A percentile compares a stretch with the other conserved stretches of the same genome.
These are phyloP conservation scores for Macaria notata DNA, from an alignment of 2,888 invertebrate species.

Conservation along the genomic window DNA sequence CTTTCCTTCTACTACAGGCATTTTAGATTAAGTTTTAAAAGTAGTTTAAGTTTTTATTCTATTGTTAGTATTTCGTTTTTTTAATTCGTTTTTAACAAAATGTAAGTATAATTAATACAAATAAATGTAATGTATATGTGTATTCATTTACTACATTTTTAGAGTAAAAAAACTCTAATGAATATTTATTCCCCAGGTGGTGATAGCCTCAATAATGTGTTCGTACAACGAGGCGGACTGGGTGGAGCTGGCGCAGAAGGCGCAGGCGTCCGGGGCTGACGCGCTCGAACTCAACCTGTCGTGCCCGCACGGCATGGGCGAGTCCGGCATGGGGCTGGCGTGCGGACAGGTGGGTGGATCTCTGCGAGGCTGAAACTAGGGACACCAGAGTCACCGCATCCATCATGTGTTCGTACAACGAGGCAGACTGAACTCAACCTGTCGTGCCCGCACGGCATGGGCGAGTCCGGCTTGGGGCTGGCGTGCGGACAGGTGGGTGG, in stretches of 20 bases:
- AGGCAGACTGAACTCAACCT: conserved; percentile 98
- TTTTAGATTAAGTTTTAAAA: too few relatives aligned
- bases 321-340: conserved; percentile 98
- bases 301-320: conserved; percentile 99
- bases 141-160: too few relatives aligned
- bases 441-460: conserved; percentile 99
- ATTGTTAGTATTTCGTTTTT: too few relatives aligned
- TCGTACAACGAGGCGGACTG: conserved; percentile 93
- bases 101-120: too few relatives aligned
- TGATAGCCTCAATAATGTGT: conserved; percentile 99
- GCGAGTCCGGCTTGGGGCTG: conserved; percentile 98
- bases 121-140: too few relatives aligned
- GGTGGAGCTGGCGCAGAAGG: conserved; percentile 89
- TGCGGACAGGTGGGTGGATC: conserved; percentile 91
- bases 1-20: too few relatives aligned
- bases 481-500: conserved; percentile 95
- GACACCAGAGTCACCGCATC: too few relatives aligned
- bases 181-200: conserved; percentile 76
- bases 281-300: conserved; percentile 97
- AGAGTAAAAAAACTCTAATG: too few relatives aligned
- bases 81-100: too few relatives aligned
- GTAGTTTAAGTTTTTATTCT: too few relatives aligned
- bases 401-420: too few relatives aligned
- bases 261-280: conserved; percentile 94
- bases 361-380: too few relatives aligned